phyloP scores from a whole-genome alignment of 2,888 invertebrate genomes.

The Cryptocephalus moraei region DNA sequence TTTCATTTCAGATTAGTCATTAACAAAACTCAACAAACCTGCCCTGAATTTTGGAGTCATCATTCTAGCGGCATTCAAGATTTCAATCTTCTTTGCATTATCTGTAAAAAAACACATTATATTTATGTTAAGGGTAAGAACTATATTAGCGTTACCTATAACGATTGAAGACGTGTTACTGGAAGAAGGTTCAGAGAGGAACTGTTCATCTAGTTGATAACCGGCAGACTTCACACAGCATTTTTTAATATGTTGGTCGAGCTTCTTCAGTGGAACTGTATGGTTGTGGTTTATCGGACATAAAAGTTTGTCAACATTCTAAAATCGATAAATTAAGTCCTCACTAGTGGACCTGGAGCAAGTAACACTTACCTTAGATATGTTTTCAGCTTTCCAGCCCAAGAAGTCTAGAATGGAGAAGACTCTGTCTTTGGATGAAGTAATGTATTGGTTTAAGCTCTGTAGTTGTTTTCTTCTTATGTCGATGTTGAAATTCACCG shows the following conservation, averaged over 20 bases:
- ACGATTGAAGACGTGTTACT: slow-evolving; percentile 25
- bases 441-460: slow-evolving; percentile 34
- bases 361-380: slow-evolving; percentile 23
- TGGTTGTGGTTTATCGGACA: slow-evolving; percentile 42
- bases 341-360: not conserved
- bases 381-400: slow-evolving; percentile 30
- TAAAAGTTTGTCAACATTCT: slow-evolving; percentile 31
- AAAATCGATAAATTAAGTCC: slow-evolving; percentile 6
- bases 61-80: slow-evolving; percentile 24
- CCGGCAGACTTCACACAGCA: slow-evolving; percentile 41
- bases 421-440: slow-evolving; percentile 31
- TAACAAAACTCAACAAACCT: slow-evolving; percentile 25
- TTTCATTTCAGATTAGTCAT: too few species aligned
- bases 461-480: slow-evolving; percentile 35
- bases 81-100: slow-evolving; percentile 35
- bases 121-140: slow-evolving; percentile 1
- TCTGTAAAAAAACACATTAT: slow-evolving; percentile 31
- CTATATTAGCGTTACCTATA: slow-evolving; percentile 28
- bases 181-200: slow-evolving; percentile 37
- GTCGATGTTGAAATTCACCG: slow-evolving; percentile 36
- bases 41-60: slow-evolving; percentile 26
- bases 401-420: slow-evolving; percentile 29
- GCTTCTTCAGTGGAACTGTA: slow-evolving; percentile 33
- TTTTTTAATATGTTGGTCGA: slow-evolving; percentile 36
- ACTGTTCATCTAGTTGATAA: slow-evolving; percentile 36